phyloP scores from a whole-genome alignment of 2,113 vertebrate species.

The Ictidomys tridecemlineatus region DNA sequence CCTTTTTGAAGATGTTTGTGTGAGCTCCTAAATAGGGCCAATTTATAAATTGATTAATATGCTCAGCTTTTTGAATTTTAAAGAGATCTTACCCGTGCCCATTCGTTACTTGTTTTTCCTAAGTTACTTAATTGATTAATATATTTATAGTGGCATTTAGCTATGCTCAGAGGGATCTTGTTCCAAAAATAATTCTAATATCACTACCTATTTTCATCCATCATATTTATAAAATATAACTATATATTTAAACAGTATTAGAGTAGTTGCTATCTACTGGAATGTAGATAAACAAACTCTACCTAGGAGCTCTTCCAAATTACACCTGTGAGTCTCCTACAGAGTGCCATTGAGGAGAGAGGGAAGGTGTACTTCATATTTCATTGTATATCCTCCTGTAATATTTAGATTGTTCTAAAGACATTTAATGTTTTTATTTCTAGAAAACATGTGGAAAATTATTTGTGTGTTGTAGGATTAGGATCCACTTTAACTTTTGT shows the following conservation, averaged over 20 bases:
- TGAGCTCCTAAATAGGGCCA: background rate
- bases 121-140: background rate
- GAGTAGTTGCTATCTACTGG: too few species aligned
- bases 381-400: background rate
- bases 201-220: background rate
- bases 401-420: background rate
- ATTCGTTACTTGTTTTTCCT: background rate
- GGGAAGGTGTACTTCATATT: background rate
- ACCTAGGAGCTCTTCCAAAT: background rate
- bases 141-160: background rate
- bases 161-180: background rate
- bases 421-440: slow-evolving; percentile 32
- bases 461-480: background rate
- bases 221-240: background rate
- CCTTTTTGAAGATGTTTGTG: background rate
- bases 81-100: background rate
- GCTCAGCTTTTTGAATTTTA: slow-evolving; percentile 35
- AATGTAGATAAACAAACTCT: background rate
- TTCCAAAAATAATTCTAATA: slow-evolving; percentile 24
- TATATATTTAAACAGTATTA: background rate
- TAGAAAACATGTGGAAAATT: background rate
- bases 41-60: background rate
- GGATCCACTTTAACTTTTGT: background rate
- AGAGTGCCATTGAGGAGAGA: background rate
- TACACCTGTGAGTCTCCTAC: background rate